phyloP scores from a whole-genome alignment of 2,797 vertebrate species.

The Liparis tanakae region DNA sequence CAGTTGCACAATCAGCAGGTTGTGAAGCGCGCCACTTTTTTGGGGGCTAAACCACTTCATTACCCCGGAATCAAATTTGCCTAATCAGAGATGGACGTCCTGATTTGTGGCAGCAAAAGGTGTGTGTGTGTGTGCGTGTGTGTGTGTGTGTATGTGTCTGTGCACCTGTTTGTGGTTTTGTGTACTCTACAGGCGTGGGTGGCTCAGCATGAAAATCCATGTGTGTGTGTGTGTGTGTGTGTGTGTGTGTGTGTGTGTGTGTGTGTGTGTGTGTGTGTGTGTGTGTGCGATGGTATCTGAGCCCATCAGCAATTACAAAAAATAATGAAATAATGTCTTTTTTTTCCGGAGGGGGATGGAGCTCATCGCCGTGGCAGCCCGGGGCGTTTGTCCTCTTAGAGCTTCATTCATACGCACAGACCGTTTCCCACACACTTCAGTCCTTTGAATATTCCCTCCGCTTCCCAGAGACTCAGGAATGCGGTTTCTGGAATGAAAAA shows the following conservation, averaged over 20 bases:
- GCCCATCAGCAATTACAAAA: background rate
- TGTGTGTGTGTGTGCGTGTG: background rate
- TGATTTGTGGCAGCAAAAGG: slow-evolving; percentile 43
- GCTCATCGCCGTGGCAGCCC: background rate
- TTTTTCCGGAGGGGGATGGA: background rate
- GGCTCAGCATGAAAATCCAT: slow-evolving; percentile 20
- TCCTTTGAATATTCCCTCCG: background rate
- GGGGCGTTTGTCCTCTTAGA: background rate
- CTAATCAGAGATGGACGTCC: slow-evolving; percentile 64
- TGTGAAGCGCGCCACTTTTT: slow-evolving; percentile 30
- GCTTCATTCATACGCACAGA: background rate
- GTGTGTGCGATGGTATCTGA: background rate
- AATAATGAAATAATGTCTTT: background rate
- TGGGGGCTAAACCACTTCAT: slow-evolving; percentile 63
- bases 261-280: background rate
- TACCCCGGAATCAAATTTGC: slow-evolving; percentile 55
- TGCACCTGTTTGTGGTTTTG: background rate
- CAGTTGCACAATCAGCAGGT: too few relatives aligned
- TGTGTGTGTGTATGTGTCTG: background rate
- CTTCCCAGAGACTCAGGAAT: too few relatives aligned
- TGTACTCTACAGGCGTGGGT: background rate
- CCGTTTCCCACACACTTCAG: background rate
- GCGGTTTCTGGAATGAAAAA: background rate
- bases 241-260: too few relatives aligned
- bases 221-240: too few relatives aligned